Conservation (phyloP, 2,888 invertebrate species). For the Standfussiana lucernea region DNA sequence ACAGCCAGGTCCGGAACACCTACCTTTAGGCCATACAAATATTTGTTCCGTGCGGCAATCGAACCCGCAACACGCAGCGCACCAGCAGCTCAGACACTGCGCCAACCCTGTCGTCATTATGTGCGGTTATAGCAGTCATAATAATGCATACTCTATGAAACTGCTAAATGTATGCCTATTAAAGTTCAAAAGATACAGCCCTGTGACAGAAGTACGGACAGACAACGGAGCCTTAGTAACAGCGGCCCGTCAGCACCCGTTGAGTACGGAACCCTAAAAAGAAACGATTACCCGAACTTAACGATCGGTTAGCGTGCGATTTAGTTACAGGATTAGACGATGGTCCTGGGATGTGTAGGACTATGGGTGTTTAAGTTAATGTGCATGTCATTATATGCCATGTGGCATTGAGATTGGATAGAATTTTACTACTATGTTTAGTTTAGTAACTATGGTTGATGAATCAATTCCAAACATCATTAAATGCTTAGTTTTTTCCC, state of each 20-base stretch:
- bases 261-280: slow-evolving; percentile 51
- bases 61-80: too few species aligned
- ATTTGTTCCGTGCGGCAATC: too few species aligned
- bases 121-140: background rate
- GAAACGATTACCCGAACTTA: slow-evolving; percentile 69
- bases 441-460: too few species aligned
- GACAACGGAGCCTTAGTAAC: background rate
- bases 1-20: too few species aligned
- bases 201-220: background rate
- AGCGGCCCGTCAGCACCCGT: background rate
- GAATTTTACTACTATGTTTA: too few species aligned
- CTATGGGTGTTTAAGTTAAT: slow-evolving; percentile 29
- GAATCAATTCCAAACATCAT: background rate
- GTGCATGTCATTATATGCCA: slow-evolving; percentile 33
- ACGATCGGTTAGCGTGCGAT: slow-evolving; percentile 68
- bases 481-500: background rate
- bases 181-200: background rate
- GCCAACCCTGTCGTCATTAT: background rate
- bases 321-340: slow-evolving; percentile 42
- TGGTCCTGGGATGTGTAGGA: slow-evolving; percentile 4
- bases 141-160: background rate
- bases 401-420: background rate
- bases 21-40: too few species aligned
- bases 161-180: background rate
- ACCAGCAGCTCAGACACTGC: too few species aligned